Conservation (phyloP, 2,113 vertebrate species). For the Uria lomvia region DNA sequence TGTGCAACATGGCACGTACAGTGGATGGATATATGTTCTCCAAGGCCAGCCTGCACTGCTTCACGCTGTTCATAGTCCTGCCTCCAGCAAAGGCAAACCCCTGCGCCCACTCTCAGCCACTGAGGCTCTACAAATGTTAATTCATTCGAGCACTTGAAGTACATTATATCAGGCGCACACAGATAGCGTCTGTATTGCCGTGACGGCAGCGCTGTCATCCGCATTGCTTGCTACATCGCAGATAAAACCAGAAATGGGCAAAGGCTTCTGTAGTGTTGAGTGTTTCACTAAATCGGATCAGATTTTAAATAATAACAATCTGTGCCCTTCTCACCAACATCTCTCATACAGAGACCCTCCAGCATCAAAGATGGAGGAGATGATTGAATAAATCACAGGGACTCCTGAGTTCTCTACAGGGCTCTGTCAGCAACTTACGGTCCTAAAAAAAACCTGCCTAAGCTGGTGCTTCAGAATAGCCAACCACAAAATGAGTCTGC, state of each 20-base stretch:
- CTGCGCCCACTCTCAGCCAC: neutral
- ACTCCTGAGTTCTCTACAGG: neutral
- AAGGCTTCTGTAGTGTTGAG: neutral
- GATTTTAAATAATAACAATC: neutral
- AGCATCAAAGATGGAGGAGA: neutral
- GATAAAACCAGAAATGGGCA: neutral
- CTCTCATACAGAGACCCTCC: neutral
- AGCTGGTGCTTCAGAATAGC: neutral
- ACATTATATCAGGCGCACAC: neutral
- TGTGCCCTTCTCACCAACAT: neutral
- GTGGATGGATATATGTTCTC: neutral
- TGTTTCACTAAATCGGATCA: neutral
- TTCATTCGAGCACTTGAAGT: neutral
- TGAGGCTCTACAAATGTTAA: neutral
- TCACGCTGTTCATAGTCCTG: neutral
- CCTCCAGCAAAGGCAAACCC: neutral
- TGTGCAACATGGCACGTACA: accelerated
- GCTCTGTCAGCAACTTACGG: neutral
- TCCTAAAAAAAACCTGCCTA: neutral
- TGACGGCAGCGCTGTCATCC: neutral
- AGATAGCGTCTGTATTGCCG: neutral
- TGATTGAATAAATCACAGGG: neutral
- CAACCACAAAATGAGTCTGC: neutral
- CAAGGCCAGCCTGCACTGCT: neutral
- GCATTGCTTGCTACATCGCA: accelerated